Conservation (phyloP, 92 coral and sea anemone species). For the Hydrozoanthus gracilis region DNA sequence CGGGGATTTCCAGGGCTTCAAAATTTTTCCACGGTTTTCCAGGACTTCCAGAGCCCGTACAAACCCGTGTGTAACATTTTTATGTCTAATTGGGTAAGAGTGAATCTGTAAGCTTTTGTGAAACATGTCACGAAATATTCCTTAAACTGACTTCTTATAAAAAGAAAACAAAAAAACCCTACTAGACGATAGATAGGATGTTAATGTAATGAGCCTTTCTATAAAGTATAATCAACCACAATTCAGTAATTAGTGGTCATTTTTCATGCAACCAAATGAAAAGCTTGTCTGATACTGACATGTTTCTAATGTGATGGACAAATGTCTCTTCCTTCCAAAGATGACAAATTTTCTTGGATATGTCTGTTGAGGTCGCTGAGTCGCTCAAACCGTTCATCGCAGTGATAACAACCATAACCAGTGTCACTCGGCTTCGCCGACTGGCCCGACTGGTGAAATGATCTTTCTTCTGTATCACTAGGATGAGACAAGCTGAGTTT, state of each 20-base stretch:
- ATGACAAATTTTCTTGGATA: not conserved
- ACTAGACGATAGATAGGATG: not conserved
- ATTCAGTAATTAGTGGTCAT: not conserved
- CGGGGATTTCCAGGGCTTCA: too few species aligned
- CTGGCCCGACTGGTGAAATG: not conserved
- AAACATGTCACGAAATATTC: not conserved
- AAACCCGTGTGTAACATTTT: too few species aligned
- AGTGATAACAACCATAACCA: too few species aligned
- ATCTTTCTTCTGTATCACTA: not conserved
- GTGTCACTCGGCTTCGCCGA: not conserved
- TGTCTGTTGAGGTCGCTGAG: not conserved
- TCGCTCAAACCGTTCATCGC: not conserved
- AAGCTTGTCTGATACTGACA: not conserved
- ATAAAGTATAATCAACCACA: not conserved
- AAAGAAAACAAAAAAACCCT: not conserved
- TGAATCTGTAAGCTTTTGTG: not conserved
- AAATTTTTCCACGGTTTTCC: too few species aligned
- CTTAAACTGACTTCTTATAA: not conserved
- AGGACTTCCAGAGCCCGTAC: too few species aligned
- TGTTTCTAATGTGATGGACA: not conserved
- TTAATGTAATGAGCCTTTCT: not conserved
- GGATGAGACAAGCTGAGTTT: too few species aligned
- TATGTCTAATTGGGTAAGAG: too few species aligned
- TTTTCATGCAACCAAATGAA: not conserved
- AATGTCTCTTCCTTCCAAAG: not conserved